Evolutionary conservation across 1,140 invertebrate species (phyloP), one percentile per base, ranked within the genome.

Genomic region (Branchinecta lindahli): DNA sequence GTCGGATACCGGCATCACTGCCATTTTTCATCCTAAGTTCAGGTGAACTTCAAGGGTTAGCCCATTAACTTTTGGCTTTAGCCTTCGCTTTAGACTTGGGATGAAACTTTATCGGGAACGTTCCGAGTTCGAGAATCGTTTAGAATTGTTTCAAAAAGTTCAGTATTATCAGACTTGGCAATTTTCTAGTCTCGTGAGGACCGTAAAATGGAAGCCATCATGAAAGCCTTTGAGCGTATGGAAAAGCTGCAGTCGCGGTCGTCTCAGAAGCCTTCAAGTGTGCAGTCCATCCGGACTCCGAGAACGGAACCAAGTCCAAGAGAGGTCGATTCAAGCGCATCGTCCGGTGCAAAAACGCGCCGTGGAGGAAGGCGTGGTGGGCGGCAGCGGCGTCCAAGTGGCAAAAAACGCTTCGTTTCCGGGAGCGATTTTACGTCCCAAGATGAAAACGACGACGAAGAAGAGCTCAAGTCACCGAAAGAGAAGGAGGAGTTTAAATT

Each of bases 131-230:
- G n/a, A n/a, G n/a, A n/a, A n/a, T n/a, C n/a, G n/a, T n/a, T n/a
- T n/a, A n/a, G n/a, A n/a, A n/a, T n/a, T n/a, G n/a, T n/a, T n/a
- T n/a, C n/a, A n/a, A n/a, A n/a, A n/a, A n/a, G n/a, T 3, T 33
- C 33, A 33, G 33, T 3, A 33, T 33, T 33, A 5, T 1, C 33
- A 3, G 33, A 33, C 33, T 5, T 33, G 33, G 1, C 33, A 33
- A 33, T 70, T 73, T 72, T 76, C 9, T 80, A 91, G 87, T 91
- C 90, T 4, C 81, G 92, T 6, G 94, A 98, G 79, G 94, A 98
- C 76, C 84, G 92, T n/a, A 98, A 98, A 81, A 87, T 98, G 83
- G 90, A 94, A 76, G 92, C 92, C 0, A 93, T 94, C 73, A 88
- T 98, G 85, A 91, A 93, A 76, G 91, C 92, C 0, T 93, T 98